phyloP scores from a whole-genome alignment of 2,888 invertebrate genomes.

The Petrophora chlorosata region DNA sequence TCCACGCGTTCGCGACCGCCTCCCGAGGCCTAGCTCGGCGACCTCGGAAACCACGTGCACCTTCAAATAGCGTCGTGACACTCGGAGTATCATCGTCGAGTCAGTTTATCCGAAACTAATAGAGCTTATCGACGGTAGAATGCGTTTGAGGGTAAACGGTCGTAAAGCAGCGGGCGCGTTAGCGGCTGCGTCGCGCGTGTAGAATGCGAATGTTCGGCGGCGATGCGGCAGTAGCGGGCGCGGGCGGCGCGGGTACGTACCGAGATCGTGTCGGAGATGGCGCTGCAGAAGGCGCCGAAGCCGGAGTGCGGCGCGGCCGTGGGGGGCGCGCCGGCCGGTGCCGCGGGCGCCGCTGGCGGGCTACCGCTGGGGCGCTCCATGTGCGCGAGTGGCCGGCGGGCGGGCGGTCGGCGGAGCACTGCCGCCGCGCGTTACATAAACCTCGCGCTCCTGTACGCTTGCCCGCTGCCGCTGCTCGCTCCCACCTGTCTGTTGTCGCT shows the following conservation, averaged over 20 bases:
- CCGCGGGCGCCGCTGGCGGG: slow-evolving; percentile 37
- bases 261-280: slow-evolving; percentile 78
- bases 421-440: slow-evolving; percentile 76
- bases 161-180: slow-evolving; percentile 42
- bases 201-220: slow-evolving; percentile 22
- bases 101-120: slow-evolving; percentile 50
- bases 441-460: slow-evolving; percentile 43
- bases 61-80: slow-evolving; percentile 69
- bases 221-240: slow-evolving; percentile 31
- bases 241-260: slow-evolving; percentile 61
- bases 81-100: slow-evolving; percentile 45
- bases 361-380: slow-evolving; percentile 71
- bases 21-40: slow-evolving; percentile 52
- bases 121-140: slow-evolving; percentile 59
- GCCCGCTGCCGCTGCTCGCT: slow-evolving; percentile 60
- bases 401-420: slow-evolving; percentile 70
- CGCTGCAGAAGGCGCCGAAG: slow-evolving; percentile 81
- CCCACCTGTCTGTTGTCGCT: slow-evolving; percentile 79
- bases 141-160: slow-evolving; percentile 50
- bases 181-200: no score
- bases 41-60: slow-evolving; percentile 78
- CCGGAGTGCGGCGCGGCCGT: slow-evolving; percentile 55
- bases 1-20: slow-evolving; percentile 45
- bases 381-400: slow-evolving; percentile 60
- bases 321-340: slow-evolving; percentile 51